A percentile compares a stretch with the other conserved stretches of the same genome.
phyloP scores from a whole-genome alignment of 2,888 invertebrate genomes.

The Atrina japonica region DNA sequence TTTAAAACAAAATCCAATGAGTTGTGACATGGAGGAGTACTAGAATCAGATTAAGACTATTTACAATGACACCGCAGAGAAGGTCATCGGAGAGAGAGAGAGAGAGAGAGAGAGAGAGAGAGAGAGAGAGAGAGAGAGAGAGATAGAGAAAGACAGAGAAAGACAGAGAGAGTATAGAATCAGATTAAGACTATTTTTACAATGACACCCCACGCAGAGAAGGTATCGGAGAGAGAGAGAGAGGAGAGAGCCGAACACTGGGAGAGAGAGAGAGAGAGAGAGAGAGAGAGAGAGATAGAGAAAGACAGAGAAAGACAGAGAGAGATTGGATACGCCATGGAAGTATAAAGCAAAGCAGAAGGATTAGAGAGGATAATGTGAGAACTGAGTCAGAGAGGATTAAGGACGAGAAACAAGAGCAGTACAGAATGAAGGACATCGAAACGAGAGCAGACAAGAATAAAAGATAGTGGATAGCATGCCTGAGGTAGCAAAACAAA shows the following conservation, averaged over 20 bases:
- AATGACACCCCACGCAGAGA: too few species aligned
- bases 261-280: constrained; percentile 4
- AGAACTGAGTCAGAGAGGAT: background rate
- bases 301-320: background rate
- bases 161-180: too few species aligned
- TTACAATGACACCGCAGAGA: background rate
- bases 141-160: too few species aligned
- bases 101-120: constrained; percentile 23
- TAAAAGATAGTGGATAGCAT: too few species aligned
- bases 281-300: constrained; percentile 15
- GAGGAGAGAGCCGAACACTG: constrained; percentile 15
- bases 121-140: constrained; percentile 28
- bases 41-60: too few species aligned
- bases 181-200: too few species aligned
- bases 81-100: constrained; percentile 4
- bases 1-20: too few species aligned
- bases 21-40: too few species aligned
- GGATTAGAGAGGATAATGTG: background rate
- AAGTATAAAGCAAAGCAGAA: background rate
- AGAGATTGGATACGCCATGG: background rate
- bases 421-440: background rate
- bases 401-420: background rate
- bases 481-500: too few species aligned
- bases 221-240: constrained; percentile 31
- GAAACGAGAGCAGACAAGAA: too few species aligned